phyloP scores from a whole-genome alignment of 2,113 vertebrate genomes.

The Ceuthmochares aereus region DNA sequence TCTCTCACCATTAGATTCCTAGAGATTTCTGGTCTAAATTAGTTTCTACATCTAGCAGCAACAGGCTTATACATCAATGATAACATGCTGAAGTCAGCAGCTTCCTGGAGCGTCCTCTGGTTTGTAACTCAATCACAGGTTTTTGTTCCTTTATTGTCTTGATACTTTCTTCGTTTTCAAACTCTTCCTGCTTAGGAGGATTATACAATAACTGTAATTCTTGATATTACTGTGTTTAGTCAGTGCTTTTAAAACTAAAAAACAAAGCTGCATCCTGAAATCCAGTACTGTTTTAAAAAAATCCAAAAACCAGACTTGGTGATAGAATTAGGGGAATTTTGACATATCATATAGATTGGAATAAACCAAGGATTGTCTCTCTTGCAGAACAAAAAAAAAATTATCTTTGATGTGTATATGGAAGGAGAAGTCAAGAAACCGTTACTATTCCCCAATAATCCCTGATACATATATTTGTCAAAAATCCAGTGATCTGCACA shows the following conservation, averaged over 20 bases:
- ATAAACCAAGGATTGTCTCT: not conserved
- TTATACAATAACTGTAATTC: not conserved
- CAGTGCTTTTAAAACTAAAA: not conserved
- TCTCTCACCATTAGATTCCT: not conserved
- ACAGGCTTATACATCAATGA: rapidly evolving
- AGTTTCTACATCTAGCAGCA: not conserved
- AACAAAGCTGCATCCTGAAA: not conserved
- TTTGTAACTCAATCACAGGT: not conserved
- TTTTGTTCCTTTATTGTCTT: not conserved
- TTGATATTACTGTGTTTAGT: not conserved
- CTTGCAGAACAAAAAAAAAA: not conserved
- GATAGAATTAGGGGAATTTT: not conserved
- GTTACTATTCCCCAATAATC: not conserved
- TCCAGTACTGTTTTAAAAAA: not conserved
- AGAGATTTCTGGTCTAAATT: not conserved
- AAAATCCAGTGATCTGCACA: not conserved
- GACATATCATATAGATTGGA: not conserved
- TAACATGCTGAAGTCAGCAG: not conserved
- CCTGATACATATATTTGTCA: not conserved
- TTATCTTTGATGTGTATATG: not conserved
- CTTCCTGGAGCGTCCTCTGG: not conserved
- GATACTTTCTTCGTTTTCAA: not conserved
- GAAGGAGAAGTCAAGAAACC: not conserved
- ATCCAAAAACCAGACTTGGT: not conserved
- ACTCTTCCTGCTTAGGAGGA: not conserved